A percentile compares a stretch with the other conserved stretches of the same genome.
Conservation (phyloP, 2,113 vertebrate species). For the Garra rufa region DNA sequence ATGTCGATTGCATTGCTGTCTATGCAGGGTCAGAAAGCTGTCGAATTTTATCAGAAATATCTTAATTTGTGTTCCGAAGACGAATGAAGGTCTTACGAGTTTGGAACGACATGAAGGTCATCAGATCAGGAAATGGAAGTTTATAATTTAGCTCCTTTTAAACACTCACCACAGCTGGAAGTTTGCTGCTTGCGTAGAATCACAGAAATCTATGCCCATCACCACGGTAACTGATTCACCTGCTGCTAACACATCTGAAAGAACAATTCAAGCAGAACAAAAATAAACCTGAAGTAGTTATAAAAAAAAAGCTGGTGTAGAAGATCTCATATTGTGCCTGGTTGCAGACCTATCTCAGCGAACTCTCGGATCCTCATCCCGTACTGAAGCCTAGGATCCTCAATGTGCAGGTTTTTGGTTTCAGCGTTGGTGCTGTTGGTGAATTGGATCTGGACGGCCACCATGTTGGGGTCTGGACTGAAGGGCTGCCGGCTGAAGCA, state of each 20-base stretch:
- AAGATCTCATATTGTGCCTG: background rate
- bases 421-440: slow-evolving; percentile 87
- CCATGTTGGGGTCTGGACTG: slow-evolving; percentile 87
- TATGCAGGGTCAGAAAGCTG: too few relatives aligned
- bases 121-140: background rate
- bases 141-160: background rate
- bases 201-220: slow-evolving; percentile 97
- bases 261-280: background rate
- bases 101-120: too few relatives aligned
- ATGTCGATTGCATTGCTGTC: too few relatives aligned
- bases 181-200: slow-evolving; percentile 95
- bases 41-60: too few relatives aligned
- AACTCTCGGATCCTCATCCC: slow-evolving; percentile 95
- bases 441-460: slow-evolving; percentile 92
- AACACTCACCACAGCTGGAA: slow-evolving; percentile 93
- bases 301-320: background rate
- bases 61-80: too few relatives aligned
- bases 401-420: slow-evolving; percentile 84
- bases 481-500: slow-evolving; percentile 93
- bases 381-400: slow-evolving; percentile 84
- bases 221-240: slow-evolving; percentile 81
- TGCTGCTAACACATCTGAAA: slow-evolving; percentile 83
- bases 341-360: slow-evolving; percentile 85
- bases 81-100: too few relatives aligned
- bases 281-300: background rate